These are phyloP conservation scores for Leptarthrus brevirostris DNA, from an alignment of 2,888 invertebrate genomes.

Conservation along the genomic window DNA sequence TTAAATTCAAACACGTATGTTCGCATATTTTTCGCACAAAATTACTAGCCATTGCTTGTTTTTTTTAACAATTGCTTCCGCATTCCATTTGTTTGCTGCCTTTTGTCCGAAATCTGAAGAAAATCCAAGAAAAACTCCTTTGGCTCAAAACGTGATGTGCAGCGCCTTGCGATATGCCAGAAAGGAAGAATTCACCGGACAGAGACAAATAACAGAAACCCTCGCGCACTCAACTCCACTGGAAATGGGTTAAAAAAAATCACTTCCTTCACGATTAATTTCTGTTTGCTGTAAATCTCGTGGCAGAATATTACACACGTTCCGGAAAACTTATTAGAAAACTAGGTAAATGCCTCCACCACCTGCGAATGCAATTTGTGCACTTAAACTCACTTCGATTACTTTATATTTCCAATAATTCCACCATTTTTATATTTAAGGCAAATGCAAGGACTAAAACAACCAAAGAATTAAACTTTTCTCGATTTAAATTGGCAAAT, in stretches of 20 bases:
- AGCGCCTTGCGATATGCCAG: constrained; percentile 6
- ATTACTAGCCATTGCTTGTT: no score
- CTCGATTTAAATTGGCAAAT: constrained; percentile 19
- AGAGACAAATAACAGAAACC: constrained; percentile 5
- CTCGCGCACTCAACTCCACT: constrained; percentile 6
- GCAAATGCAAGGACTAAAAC: not conserved
- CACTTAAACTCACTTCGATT: not conserved
- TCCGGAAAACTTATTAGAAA: not conserved
- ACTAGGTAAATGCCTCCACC: constrained; percentile 13
- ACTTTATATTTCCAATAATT: not conserved
- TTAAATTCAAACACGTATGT: no score
- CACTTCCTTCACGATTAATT: not conserved
- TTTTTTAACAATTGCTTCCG: no score
- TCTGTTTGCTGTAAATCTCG: constrained; percentile 10
- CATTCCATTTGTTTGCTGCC: no score
- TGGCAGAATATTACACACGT: constrained; percentile 4
- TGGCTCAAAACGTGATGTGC: not conserved
- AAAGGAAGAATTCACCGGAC: constrained; percentile 1
- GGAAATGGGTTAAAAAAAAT: not conserved
- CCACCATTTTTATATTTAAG: not conserved
- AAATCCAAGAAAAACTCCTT: not conserved
- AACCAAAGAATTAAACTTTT: not conserved
- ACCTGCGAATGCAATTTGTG: not conserved
- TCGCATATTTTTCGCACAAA: no score
- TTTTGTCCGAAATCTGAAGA: no score